phyloP scores from a whole-genome alignment of 2,113 vertebrate genomes.

The Perca schrenkii region DNA sequence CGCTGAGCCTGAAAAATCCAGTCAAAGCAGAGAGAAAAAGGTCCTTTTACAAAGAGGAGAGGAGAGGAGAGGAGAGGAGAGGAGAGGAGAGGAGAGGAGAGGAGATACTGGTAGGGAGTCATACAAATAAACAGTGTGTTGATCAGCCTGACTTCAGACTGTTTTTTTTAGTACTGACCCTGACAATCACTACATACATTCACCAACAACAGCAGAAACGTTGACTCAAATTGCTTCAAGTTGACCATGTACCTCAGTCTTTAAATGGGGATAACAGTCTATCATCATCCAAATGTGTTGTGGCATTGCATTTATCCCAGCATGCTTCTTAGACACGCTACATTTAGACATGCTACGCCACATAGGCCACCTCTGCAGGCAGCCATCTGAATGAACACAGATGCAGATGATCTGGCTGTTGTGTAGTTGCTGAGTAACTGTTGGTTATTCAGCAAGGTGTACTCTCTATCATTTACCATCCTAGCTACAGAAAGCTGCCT shows the following conservation, averaged over 20 bases:
- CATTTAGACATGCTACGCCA: not conserved
- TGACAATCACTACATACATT: not conserved
- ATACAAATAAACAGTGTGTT: constrained; percentile 19
- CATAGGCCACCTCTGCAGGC: constrained; percentile 1
- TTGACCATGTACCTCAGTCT: not conserved
- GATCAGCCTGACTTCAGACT: constrained; percentile 8
- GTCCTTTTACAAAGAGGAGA: constrained; percentile 61
- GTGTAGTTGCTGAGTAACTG: not conserved
- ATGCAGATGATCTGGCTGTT: not conserved
- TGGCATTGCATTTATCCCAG: not conserved
- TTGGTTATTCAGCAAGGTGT: constrained; percentile 16
- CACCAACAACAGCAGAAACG: not conserved
- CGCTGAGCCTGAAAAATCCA: constrained; percentile 54
- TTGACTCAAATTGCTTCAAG: not conserved
- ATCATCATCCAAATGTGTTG: not conserved
- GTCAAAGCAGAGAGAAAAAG: constrained; percentile 41
- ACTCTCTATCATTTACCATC: not conserved
- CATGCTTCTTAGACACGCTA: not conserved
- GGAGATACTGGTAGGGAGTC: not conserved
- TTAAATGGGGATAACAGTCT: not conserved
- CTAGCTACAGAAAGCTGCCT: not conserved
- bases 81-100: constrained; percentile 6
- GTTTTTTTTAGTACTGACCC: not conserved
- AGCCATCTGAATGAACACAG: not conserved
- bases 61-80: constrained; percentile 24